These are phyloP conservation scores for Drosophila fungiperda DNA, from an alignment of 2,888 invertebrate species.

Conservation along the genomic window DNA sequence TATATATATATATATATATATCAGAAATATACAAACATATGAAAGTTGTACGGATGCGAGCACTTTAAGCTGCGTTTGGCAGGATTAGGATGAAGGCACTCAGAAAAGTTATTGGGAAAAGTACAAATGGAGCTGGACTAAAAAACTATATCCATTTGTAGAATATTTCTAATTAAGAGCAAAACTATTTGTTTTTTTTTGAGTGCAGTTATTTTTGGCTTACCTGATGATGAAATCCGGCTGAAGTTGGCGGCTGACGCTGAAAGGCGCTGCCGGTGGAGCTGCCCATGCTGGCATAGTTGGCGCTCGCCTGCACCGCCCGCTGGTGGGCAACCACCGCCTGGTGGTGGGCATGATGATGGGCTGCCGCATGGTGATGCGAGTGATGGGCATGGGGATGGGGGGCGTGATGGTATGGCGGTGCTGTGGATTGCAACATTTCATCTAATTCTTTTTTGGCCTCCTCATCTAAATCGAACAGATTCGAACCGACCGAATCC, in stretches of 20 bases:
- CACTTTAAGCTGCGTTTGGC: conserved; percentile 1
- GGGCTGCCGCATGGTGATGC: conserved; percentile 68
- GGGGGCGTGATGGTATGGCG: conserved; percentile 79
- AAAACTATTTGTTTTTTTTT: neutral
- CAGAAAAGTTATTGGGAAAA: neutral
- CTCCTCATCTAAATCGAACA: conserved; percentile 85
- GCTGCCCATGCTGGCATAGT: conserved; percentile 80
- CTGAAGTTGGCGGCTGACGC: conserved; percentile 74
- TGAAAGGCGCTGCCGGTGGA: conserved; percentile 83
- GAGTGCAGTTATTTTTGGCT: conserved; percentile 13
- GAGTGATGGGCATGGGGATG: conserved; percentile 61
- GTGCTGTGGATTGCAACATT: conserved; percentile 85
- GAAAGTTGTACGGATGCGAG: conserved; percentile 5
- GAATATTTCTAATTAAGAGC: neutral
- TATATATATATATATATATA: conserved; percentile 14
- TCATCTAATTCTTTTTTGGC: conserved; percentile 84
- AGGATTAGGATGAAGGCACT: neutral
- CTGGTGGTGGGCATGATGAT: conserved; percentile 63
- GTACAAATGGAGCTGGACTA: neutral
- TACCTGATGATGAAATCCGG: conserved; percentile 84
- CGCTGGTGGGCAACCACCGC: conserved; percentile 71
- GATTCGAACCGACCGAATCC: conserved; percentile 81
- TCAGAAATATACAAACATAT: neutral
- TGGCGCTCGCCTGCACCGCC: conserved; percentile 70
- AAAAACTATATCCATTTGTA: neutral